Conservation (phyloP, 1,140 invertebrate genomes). For the Cyphomyrmex costatus region DNA sequence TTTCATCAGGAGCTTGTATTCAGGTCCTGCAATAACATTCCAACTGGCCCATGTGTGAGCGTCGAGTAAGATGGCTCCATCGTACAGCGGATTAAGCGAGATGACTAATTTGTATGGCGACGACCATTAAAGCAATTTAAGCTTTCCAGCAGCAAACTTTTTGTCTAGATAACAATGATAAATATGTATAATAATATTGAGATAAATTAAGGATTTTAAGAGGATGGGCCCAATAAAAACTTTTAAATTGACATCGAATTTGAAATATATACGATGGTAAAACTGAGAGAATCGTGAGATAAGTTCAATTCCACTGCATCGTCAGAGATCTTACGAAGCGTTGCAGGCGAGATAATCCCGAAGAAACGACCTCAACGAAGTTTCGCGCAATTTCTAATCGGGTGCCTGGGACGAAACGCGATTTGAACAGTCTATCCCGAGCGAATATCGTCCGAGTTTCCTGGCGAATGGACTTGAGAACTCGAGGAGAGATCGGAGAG, state of each 20-base stretch:
- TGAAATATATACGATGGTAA: neutral
- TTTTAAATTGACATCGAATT: neutral
- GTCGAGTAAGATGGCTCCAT: neutral
- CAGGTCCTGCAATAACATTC: slow-evolving; percentile 74
- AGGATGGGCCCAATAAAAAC: neutral
- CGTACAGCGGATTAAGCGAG: slow-evolving; percentile 17
- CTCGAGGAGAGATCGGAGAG: slow-evolving; percentile 23
- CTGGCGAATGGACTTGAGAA: slow-evolving; percentile 12
- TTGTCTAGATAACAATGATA: slow-evolving; percentile 5
- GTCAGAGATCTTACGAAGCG: neutral
- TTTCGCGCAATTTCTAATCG: slow-evolving; percentile 51
- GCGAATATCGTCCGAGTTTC: slow-evolving; percentile 35
- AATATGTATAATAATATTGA: neutral
- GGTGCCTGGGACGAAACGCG: slow-evolving; percentile 30
- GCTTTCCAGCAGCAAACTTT: neutral
- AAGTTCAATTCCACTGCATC: neutral
- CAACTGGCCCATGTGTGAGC: slow-evolving; percentile 17
- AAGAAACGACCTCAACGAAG: slow-evolving; percentile 24
- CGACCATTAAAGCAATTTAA: slow-evolving; percentile 15
- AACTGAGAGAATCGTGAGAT: neutral
- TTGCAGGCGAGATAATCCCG: slow-evolving; percentile 27
- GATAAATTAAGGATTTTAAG: neutral
- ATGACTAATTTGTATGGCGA: slow-evolving; percentile 40
- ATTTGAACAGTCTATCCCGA: slow-evolving; percentile 28
- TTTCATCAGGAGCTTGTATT: slow-evolving; percentile 69